Conservation (phyloP, 2,888 invertebrate species). For the Mesoligia furuncula region DNA sequence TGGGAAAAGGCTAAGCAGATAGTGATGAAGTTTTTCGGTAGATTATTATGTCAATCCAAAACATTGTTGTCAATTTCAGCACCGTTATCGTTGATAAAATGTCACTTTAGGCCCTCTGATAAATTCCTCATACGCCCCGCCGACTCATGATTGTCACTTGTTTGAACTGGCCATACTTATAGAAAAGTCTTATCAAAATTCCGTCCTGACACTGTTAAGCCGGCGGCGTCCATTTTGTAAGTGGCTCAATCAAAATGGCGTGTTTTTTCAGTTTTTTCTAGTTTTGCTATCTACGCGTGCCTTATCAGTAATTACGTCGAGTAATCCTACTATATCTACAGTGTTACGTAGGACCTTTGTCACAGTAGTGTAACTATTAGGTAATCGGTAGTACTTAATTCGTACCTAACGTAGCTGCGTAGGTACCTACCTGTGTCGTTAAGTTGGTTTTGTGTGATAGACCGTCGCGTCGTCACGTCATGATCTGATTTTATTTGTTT, state of each 20-base stretch:
- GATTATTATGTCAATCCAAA: too few relatives aligned
- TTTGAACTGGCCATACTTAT: not conserved
- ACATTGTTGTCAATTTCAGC: too few relatives aligned
- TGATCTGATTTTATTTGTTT: not conserved
- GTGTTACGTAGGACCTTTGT: constrained; percentile 36
- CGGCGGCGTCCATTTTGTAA: not conserved
- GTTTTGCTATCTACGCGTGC: constrained; percentile 18
- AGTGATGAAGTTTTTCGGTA: too few relatives aligned
- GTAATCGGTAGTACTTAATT: constrained; percentile 35
- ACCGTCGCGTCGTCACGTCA: not conserved
- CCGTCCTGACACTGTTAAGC: not conserved
- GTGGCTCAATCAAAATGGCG: constrained; percentile 25
- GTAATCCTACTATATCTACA: constrained; percentile 50
- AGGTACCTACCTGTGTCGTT: constrained; percentile 23
- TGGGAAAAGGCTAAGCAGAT: too few relatives aligned
- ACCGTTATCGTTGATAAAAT: too few relatives aligned
- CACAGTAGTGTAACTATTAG: constrained; percentile 47
- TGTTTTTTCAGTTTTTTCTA: constrained; percentile 13
- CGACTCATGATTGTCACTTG: not conserved
- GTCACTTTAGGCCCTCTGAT: too few relatives aligned
- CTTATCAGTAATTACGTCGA: constrained; percentile 43
- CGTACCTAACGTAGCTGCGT: not conserved
- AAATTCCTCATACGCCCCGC: too few relatives aligned
- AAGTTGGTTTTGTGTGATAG: constrained; percentile 17
- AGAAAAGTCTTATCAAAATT: not conserved